These are phyloP conservation scores for Acronicta alni DNA, from an alignment of 2,888 invertebrate species.

Conservation along the genomic window DNA sequence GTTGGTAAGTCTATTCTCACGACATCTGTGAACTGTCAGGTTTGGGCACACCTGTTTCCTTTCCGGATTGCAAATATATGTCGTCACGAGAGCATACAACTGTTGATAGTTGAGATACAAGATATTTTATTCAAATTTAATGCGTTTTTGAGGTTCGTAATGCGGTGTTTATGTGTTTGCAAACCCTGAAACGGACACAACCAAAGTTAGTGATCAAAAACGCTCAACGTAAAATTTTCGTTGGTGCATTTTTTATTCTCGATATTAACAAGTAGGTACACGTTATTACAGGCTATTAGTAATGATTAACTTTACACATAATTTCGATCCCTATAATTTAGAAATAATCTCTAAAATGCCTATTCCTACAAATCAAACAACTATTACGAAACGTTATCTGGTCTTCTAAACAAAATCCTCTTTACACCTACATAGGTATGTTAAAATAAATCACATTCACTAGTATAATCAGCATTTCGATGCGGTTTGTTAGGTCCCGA, in stretches of 20 bases:
- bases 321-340: too few species aligned
- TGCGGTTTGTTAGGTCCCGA: slow-evolving; percentile 15
- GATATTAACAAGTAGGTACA: too few species aligned
- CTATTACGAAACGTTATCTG: slow-evolving; percentile 6
- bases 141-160: slow-evolving; percentile 8
- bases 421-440: too few species aligned
- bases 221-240: too few species aligned
- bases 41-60: slow-evolving; percentile 56
- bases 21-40: slow-evolving; percentile 55
- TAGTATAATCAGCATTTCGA: slow-evolving; percentile 20
- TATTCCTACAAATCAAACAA: too few species aligned
- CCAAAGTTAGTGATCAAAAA: not conserved
- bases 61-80: slow-evolving; percentile 47
- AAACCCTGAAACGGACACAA: not conserved
- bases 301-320: too few species aligned
- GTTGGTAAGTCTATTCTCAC: slow-evolving; percentile 39
- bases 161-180: not conserved
- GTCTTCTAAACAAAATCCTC: slow-evolving; percentile 12
- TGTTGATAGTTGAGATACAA: slow-evolving; percentile 33
- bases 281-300: too few species aligned
- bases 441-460: slow-evolving; percentile 30
- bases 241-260: too few species aligned
- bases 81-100: slow-evolving; percentile 24
- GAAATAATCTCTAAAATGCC: too few species aligned
- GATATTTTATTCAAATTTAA: slow-evolving; percentile 9